A percentile compares a stretch with the other conserved stretches of the same genome.
These are phyloP conservation scores for Oplegnathus fasciatus DNA, from an alignment of 2,113 vertebrate genomes.

Conservation along the genomic window DNA sequence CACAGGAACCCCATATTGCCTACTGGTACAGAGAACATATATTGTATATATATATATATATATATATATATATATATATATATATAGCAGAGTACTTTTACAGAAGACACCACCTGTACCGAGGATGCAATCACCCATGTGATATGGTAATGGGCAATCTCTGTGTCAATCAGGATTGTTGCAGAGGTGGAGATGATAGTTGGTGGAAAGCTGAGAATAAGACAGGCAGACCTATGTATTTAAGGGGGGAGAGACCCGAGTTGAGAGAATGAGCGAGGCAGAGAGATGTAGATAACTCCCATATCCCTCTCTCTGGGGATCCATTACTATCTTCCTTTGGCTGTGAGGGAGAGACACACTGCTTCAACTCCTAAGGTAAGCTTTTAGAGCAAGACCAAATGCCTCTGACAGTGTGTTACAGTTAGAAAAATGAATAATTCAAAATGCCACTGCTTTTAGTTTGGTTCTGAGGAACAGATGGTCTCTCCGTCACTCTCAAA, in stretches of 20 bases:
- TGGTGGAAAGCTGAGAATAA: conserved; percentile 47
- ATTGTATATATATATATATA: background rate
- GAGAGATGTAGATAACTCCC: conserved; percentile 61
- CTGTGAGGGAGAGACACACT: conserved; percentile 50
- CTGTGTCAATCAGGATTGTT: conserved; percentile 49
- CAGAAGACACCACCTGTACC: conserved; percentile 28
- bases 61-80: background rate
- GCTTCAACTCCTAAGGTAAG: conserved; percentile 66
- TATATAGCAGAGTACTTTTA: background rate
- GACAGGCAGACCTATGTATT: conserved; percentile 32
- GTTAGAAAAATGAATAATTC: conserved; percentile 81
- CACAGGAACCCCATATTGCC: background rate
- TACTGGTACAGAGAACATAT: background rate
- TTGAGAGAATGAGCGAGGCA: conserved; percentile 40
- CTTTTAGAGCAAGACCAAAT: conserved; percentile 79
- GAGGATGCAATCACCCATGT: conserved; percentile 53
- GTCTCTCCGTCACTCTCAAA: conserved; percentile 42
- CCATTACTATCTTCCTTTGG: conserved; percentile 68
- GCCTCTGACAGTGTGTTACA: conserved; percentile 71
- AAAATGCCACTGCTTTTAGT: conserved; percentile 75
- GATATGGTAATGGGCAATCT: conserved; percentile 61
- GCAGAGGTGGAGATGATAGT: conserved; percentile 47
- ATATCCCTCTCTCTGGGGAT: conserved; percentile 63
- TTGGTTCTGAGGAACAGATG: conserved; percentile 71
- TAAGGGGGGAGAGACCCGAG: conserved; percentile 38